Evolutionary conservation across 1,140 invertebrate genomes (phyloP).

Genomic region (Drosophila melanica): DNA sequence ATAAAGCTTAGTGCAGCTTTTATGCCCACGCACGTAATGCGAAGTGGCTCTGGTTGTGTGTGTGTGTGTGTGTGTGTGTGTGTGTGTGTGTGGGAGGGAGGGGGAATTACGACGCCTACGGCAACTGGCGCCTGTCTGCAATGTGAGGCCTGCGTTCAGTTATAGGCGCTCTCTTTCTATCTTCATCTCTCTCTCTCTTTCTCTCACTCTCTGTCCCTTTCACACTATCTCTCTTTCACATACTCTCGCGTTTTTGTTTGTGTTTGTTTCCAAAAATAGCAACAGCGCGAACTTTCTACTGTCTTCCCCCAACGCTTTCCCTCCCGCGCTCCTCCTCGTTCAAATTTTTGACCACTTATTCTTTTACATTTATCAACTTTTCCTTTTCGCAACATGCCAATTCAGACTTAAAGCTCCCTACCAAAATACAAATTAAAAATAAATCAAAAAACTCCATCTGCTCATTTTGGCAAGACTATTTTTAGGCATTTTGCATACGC

Average conservation of each 20-base stretch:
- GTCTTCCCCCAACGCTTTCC: background rate
- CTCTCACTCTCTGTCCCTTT: background rate
- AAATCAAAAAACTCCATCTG: background rate
- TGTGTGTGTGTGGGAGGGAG: background rate
- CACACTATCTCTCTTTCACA: background rate
- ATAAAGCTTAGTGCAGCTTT: conserved; percentile 42
- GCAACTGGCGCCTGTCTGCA: conserved; percentile 18
- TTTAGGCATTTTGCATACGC: conserved; percentile 35
- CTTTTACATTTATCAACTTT: conserved; percentile 50
- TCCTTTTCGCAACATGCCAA: conserved; percentile 44
- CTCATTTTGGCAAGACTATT: conserved; percentile 36
- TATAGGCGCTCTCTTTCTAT: background rate
- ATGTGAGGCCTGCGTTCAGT: conserved; percentile 33
- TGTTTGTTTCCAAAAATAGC: conserved; percentile 70
- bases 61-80: too few species aligned
- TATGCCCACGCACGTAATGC: conserved; percentile 41
- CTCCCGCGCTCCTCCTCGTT: background rate
- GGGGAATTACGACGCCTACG: conserved; percentile 8
- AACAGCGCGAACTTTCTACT: conserved; percentile 57
- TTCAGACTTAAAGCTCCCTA: conserved; percentile 47
- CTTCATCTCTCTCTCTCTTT: background rate
- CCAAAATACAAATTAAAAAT: conserved; percentile 3
- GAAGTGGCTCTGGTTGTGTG: background rate
- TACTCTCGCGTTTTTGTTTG: conserved; percentile 1
- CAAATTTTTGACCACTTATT: conserved; percentile 35